These are phyloP conservation scores for Amblyraja radiata DNA, from an alignment of 2,797 vertebrate genomes.

Conservation along the genomic window DNA sequence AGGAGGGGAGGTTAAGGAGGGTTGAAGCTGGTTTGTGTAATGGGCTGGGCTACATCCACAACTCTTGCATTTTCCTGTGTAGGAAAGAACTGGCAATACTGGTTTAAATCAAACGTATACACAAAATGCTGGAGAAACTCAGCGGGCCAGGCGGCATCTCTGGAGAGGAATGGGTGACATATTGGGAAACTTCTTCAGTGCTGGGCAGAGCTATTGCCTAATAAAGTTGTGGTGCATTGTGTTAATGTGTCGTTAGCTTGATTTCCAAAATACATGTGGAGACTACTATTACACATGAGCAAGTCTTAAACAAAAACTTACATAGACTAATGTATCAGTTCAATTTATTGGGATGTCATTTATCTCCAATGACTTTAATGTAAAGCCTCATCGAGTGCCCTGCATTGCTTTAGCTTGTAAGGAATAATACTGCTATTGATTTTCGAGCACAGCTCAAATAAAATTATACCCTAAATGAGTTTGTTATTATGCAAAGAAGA, in stretches of 20 bases:
- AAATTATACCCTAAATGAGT: background rate
- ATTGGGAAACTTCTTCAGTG: no score
- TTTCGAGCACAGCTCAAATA: background rate
- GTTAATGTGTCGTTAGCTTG: background rate
- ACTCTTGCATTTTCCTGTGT: no score
- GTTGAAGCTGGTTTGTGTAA: no score
- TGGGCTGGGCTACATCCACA: no score
- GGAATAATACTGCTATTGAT: background rate
- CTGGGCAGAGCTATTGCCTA: no score
- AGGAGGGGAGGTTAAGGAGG: no score
- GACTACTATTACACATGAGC: background rate
- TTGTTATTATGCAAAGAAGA: constrained; percentile 22
- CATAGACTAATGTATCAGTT: background rate
- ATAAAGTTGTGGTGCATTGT: no score
- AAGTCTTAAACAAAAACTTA: background rate
- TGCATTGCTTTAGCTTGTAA: background rate
- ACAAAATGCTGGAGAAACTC: no score
- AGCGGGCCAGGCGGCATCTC: no score
- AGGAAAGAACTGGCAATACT: no score
- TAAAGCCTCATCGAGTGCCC: background rate
- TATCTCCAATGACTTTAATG: background rate
- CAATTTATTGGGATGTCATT: background rate
- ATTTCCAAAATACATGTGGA: background rate
- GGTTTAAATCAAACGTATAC: no score
- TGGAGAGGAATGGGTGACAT: background rate